Percentiles rank a stretch among this genome's conserved stretches.
phyloP scores from a whole-genome alignment of 1,140 invertebrate genomes.

The Piezodorus guildinii region DNA sequence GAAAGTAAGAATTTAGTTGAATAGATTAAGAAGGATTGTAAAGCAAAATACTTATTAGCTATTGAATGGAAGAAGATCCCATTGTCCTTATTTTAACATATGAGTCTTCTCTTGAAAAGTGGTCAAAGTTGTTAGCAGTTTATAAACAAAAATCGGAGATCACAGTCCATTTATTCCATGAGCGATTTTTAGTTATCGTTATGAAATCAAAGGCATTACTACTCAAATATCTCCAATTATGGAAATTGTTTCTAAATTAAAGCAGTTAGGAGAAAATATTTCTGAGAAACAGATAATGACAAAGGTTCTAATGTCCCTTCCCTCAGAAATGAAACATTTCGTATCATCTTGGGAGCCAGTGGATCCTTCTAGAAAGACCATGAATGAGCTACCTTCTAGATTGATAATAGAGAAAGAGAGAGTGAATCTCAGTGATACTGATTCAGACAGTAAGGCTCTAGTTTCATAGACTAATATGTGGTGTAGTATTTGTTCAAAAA shows the following conservation, averaged over 20 bases:
- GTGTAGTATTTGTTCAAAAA: too few relatives aligned
- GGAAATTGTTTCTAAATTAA: background rate
- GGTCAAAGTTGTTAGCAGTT: background rate
- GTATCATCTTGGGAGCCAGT: background rate
- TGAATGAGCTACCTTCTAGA: background rate
- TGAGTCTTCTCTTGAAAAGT: background rate
- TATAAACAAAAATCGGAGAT: background rate
- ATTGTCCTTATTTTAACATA: background rate
- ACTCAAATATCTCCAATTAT: background rate
- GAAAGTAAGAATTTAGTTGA: background rate
- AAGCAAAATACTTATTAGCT: background rate
- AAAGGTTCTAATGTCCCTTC: background rate
- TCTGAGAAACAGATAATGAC: background rate
- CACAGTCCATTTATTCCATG: background rate
- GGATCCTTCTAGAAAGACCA: background rate
- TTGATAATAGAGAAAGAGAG: conserved; percentile 20
- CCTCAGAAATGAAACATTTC: too few relatives aligned
- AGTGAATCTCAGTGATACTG: too few relatives aligned
- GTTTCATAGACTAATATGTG: too few relatives aligned
- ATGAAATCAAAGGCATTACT: too few relatives aligned
- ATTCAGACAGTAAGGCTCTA: too few relatives aligned
- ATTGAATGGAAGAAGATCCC: background rate
- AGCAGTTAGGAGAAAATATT: background rate
- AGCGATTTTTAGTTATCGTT: background rate
- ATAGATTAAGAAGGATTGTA: conserved; percentile 3